Conservation (phyloP, 2,113 vertebrate species). For the Sclerurus mexicanus region DNA sequence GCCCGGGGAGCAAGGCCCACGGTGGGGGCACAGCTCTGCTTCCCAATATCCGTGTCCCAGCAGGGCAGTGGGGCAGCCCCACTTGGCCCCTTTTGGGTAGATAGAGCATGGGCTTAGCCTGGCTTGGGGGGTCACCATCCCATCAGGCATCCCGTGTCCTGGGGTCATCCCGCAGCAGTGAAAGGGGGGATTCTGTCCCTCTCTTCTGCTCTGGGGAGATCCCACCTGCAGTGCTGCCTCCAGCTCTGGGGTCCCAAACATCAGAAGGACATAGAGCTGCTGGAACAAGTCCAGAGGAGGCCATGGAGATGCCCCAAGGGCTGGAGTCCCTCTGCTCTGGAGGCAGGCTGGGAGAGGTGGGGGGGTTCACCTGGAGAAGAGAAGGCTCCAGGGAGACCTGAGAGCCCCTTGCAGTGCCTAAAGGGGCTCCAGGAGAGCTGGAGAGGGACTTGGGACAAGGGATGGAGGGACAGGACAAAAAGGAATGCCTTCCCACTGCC, state of each 20-base stretch:
- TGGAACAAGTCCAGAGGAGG: accelerated
- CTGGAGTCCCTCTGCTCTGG: background rate
- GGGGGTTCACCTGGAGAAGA: background rate
- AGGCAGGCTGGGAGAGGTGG: background rate
- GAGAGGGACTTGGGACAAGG: background rate
- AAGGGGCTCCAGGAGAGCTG: background rate
- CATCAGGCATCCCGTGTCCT: accelerated
- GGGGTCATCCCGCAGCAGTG: background rate
- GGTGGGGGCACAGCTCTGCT: background rate
- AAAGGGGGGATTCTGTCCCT: background rate
- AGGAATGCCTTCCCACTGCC: background rate
- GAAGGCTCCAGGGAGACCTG: background rate
- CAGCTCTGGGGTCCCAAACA: background rate
- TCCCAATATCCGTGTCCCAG: accelerated
- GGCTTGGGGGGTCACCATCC: background rate
- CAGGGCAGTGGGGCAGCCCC: too few species aligned
- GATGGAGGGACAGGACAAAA: background rate
- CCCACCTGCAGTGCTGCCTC: background rate
- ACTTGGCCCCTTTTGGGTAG: accelerated
- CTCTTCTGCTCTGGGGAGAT: background rate
- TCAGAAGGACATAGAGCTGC: background rate
- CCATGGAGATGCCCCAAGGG: accelerated
- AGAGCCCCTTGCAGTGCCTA: accelerated
- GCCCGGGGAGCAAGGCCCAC: accelerated
- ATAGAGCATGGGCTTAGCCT: background rate